These are phyloP conservation scores for Rousettus leschenaultii DNA, from an alignment of 2,113 vertebrate genomes.

Conservation along the genomic window DNA sequence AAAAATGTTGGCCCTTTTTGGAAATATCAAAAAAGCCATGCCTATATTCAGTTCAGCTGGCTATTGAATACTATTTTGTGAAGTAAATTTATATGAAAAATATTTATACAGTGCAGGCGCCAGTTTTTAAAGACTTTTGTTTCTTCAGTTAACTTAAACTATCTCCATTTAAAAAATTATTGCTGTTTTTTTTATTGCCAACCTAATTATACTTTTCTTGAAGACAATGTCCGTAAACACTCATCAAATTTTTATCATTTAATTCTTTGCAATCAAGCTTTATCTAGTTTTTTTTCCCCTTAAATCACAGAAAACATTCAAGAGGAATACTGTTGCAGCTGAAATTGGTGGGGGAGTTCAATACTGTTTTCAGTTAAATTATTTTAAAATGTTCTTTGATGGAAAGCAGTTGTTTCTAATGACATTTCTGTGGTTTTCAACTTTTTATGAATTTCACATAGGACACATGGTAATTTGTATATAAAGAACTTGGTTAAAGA, in stretches of 20 bases:
- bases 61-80: neutral
- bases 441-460: constrained; percentile 85
- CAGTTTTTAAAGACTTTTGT: neutral
- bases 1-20: neutral
- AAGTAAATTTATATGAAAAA: constrained; percentile 10
- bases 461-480: constrained; percentile 84
- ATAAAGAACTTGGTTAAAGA: constrained; percentile 84
- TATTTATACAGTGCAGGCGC: neutral
- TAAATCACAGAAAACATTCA: constrained; percentile 70
- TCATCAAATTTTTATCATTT: constrained; percentile 24
- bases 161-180: neutral
- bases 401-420: constrained; percentile 83
- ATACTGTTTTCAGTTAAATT: constrained; percentile 79
- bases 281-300: constrained; percentile 3
- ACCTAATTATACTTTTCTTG: constrained; percentile 20
- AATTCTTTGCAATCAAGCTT: constrained; percentile 45
- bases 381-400: constrained; percentile 79
- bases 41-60: neutral
- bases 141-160: constrained; percentile 38
- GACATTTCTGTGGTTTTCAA: constrained; percentile 87
- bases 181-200: neutral
- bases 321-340: constrained; percentile 72
- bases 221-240: constrained; percentile 16
- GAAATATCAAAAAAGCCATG: neutral
- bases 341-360: constrained; percentile 71